Percentiles rank a stretch among this genome's conserved stretches.
phyloP scores from a whole-genome alignment of 2,797 vertebrate genomes.

The Furcifer pardalis region DNA sequence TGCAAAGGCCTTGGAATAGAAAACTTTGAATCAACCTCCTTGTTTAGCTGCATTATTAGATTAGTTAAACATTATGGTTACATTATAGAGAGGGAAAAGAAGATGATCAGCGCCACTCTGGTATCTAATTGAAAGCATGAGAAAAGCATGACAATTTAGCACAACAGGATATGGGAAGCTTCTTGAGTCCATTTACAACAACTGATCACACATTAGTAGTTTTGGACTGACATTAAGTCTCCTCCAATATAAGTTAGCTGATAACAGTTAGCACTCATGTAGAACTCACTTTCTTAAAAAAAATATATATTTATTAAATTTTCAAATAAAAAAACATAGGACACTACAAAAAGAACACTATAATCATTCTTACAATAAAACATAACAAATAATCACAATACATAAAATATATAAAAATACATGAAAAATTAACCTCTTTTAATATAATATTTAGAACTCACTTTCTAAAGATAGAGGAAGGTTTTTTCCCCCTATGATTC shows the following conservation, averaged over 20 bases:
- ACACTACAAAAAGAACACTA: too few relatives aligned
- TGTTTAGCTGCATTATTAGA: too few relatives aligned
- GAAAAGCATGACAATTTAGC: background rate
- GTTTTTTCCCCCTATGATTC: background rate
- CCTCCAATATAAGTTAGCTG: constrained; percentile 7
- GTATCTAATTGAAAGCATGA: background rate
- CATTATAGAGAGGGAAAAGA: background rate
- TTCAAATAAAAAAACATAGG: too few relatives aligned
- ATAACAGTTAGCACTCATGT: constrained; percentile 14
- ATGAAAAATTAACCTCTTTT: too few relatives aligned
- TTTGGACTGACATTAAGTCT: constrained; percentile 10
- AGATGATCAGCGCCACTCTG: constrained; percentile 11
- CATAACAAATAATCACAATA: too few relatives aligned
- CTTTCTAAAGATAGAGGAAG: constrained; percentile 29
- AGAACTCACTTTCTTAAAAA: constrained; percentile 52
- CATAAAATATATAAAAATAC: too few relatives aligned
- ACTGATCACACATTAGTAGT: constrained; percentile 24
- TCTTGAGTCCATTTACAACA: background rate
- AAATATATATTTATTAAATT: too few relatives aligned
- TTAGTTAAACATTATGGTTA: background rate
- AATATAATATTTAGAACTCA: too few relatives aligned
- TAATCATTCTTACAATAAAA: too few relatives aligned
- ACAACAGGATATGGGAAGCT: background rate
- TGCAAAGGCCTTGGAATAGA: too few relatives aligned
- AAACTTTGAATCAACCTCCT: too few relatives aligned